phyloP scores from a whole-genome alignment of 2,113 vertebrate genomes.

The Rattus norvegicus region GRCr8 NC_086027.1:72866001-72866500 shows the following conservation, averaged over 20 bases:
- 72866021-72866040: not conserved
- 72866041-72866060: not conserved
- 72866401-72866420: not conserved
- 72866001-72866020: not conserved
- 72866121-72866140: slow-evolving; percentile 19
- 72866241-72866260: not conserved
- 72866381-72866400: not conserved
- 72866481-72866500: not conserved
- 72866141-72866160: not conserved
- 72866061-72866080: not conserved
- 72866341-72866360: not conserved
- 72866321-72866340: not conserved
- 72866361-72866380: not conserved
- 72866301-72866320: not conserved
- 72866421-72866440: not conserved
- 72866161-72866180: not conserved
- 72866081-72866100: not conserved
- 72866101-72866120: not conserved
- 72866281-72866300: not conserved
- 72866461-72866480: not conserved
- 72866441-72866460: not conserved
- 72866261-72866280: not conserved
- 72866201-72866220: not conserved
- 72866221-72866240: not conserved
- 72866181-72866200: not conserved